Conservation (phyloP, 2,888 invertebrate species). For the Druceiella hillmani region DNA sequence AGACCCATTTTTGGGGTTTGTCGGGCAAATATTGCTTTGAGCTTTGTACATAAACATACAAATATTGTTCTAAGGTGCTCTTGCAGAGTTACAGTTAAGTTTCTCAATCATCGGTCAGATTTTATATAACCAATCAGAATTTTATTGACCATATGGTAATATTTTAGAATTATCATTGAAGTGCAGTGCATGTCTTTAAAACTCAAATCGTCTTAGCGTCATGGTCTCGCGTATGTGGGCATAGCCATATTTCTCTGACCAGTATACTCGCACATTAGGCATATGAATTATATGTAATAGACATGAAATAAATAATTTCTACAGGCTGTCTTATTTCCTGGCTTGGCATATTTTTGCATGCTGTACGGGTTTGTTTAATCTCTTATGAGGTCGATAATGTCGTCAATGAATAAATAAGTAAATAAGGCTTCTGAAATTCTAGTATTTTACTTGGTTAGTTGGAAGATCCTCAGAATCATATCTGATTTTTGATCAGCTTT, state of each 20-base stretch:
- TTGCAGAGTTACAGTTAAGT: conserved; percentile 10
- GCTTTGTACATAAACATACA: conserved; percentile 24
- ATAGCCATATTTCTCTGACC: conserved; percentile 10
- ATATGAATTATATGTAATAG: no score
- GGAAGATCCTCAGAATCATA: conserved; percentile 15
- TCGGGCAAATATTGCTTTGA: conserved; percentile 30
- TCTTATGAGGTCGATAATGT: conserved; percentile 12
- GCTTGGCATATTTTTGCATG: conserved; percentile 13
- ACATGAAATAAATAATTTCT: conserved; percentile 21
- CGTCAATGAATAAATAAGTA: conserved; percentile 16
- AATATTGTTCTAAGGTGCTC: conserved; percentile 13
- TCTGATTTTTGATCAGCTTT: no score
- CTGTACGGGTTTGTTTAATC: conserved; percentile 9
- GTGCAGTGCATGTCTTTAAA: conserved; percentile 16
- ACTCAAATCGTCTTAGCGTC: conserved; percentile 18
- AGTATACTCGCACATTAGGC: conserved; percentile 15
- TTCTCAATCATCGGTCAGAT: conserved; percentile 19
- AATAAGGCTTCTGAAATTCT: conserved; percentile 3
- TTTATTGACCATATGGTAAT: conserved; percentile 10
- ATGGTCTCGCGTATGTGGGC: conserved; percentile 14
- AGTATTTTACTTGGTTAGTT: conserved; percentile 7
- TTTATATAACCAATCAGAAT: conserved; percentile 18
- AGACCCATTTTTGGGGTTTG: conserved; percentile 33
- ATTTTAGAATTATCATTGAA: conserved; percentile 20
- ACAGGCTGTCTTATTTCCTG: conserved; percentile 17